phyloP scores from a whole-genome alignment of 2,888 invertebrate genomes.

The Eristalis pertinax region DNA sequence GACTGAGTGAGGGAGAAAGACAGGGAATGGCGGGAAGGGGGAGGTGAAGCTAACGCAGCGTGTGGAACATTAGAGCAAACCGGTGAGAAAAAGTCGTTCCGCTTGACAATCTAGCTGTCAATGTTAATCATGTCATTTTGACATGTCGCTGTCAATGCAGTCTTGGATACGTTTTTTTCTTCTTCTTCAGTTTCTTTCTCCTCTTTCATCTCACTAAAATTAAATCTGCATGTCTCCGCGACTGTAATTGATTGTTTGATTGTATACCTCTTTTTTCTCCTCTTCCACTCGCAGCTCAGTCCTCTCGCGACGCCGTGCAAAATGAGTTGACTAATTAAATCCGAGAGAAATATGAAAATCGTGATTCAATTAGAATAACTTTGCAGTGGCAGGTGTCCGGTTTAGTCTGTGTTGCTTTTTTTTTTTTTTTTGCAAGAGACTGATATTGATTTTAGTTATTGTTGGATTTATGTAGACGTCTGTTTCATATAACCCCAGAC shows the following conservation, averaged over 20 bases:
- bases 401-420: neutral
- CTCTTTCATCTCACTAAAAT: slow-evolving; percentile 26
- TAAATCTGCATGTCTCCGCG: slow-evolving; percentile 62
- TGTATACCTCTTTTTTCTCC: neutral
- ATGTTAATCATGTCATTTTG: slow-evolving; percentile 72
- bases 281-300: neutral
- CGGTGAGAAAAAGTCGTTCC: slow-evolving; percentile 44
- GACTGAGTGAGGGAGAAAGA: neutral
- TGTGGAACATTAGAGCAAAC: slow-evolving; percentile 15
- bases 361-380: slow-evolving; percentile 66
- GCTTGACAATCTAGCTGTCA: slow-evolving; percentile 71
- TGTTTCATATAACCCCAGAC: neutral
- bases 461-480: slow-evolving; percentile 14
- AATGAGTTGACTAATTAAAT: slow-evolving; percentile 57
- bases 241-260: slow-evolving; percentile 40
- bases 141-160: slow-evolving; percentile 63
- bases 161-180: slow-evolving; percentile 52
- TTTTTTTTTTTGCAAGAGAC: neutral
- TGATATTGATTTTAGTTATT: slow-evolving; percentile 19
- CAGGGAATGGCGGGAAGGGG: too few relatives aligned
- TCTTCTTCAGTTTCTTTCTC: neutral
- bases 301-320: slow-evolving; percentile 5
- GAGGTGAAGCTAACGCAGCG: neutral
- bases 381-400: slow-evolving; percentile 48
- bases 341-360: slow-evolving; percentile 58